Conservation (phyloP, 1,140 invertebrate species). For the Drosophila miranda region DNA sequence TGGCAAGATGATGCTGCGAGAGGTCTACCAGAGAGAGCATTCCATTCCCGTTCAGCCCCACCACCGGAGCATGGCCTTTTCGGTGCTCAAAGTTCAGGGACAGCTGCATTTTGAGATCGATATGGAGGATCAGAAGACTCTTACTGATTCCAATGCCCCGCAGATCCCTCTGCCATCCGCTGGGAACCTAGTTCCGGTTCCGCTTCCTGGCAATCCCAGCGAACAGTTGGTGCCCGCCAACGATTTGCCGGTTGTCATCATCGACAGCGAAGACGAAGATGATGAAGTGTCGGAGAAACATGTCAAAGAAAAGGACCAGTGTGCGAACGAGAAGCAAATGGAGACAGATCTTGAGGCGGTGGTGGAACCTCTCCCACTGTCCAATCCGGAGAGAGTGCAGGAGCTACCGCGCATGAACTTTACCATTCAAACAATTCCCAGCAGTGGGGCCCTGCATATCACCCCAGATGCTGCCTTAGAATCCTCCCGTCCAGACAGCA, state of each 20-base stretch:
- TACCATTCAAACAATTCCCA: conserved; percentile 40
- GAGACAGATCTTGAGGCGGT: background rate
- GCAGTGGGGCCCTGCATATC: conserved; percentile 38
- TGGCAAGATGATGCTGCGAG: conserved; percentile 75
- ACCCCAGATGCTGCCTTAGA: conserved; percentile 2
- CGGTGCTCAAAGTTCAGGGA: conserved; percentile 62
- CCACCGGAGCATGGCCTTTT: conserved; percentile 69
- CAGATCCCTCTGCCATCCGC: too few species aligned
- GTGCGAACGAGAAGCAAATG: too few species aligned
- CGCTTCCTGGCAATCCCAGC: too few species aligned
- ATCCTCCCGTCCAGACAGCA: background rate
- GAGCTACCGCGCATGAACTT: conserved; percentile 37
- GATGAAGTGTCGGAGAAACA: background rate
- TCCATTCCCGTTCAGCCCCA: conserved; percentile 45
- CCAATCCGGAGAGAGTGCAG: background rate
- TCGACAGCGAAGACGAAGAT: conserved; percentile 58
- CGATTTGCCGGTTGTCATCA: conserved; percentile 46
- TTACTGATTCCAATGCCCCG: too few species aligned
- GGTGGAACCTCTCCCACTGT: background rate
- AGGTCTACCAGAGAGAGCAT: conserved; percentile 71
- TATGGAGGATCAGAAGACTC: background rate
- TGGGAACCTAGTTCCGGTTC: too few species aligned
- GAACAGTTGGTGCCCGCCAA: background rate
- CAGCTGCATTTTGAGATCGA: conserved; percentile 71
- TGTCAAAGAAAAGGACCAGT: too few species aligned